A percentile compares a stretch with the other conserved stretches of the same genome.
Evolutionary conservation across 2,797 vertebrate species (phyloP).

Genomic region (Schizothorax lantsangensis): DNA sequence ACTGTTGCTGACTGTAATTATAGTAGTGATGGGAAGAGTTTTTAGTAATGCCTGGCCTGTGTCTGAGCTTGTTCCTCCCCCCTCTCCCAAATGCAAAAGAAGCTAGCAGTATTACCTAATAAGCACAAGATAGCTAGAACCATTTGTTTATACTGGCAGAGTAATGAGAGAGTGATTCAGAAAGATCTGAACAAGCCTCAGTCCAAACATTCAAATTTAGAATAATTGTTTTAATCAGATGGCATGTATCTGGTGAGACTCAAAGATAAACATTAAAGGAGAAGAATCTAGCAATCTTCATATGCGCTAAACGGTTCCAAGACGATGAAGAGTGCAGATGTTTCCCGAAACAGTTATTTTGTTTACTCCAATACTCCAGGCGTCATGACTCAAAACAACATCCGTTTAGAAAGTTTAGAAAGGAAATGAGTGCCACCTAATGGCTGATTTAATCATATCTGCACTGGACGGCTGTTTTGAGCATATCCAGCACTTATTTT

Average conservation of each 20-base stretch:
- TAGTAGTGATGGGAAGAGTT: background rate
- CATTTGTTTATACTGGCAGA: conserved; percentile 56
- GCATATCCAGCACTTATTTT: background rate
- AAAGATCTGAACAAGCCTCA: background rate
- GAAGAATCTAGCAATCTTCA: conserved; percentile 9
- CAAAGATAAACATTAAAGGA: conserved; percentile 32
- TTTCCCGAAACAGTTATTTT: background rate
- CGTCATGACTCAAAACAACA: conserved; percentile 3
- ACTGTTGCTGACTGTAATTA: conserved; percentile 6
- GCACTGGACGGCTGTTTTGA: background rate
- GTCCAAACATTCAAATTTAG: conserved; percentile 14
- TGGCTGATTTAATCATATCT: conserved; percentile 16
- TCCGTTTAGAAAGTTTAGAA: background rate
- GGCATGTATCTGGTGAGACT: conserved; percentile 20
- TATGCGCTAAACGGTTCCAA: background rate
- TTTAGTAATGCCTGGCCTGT: background rate
- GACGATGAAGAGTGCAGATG: background rate
- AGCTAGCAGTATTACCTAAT: conserved; percentile 59
- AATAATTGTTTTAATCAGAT: conserved; percentile 8
- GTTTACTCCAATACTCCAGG: background rate
- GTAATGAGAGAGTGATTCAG: conserved; percentile 6
- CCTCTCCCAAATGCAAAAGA: background rate
- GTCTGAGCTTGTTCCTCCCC: conserved; percentile 18
- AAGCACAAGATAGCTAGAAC: conserved; percentile 51
- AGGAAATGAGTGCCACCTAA: conserved; percentile 32